Percentiles rank a stretch among this genome's conserved stretches.
Conservation (phyloP, 2,797 vertebrate genomes). For the Sebastes itinus region DNA sequence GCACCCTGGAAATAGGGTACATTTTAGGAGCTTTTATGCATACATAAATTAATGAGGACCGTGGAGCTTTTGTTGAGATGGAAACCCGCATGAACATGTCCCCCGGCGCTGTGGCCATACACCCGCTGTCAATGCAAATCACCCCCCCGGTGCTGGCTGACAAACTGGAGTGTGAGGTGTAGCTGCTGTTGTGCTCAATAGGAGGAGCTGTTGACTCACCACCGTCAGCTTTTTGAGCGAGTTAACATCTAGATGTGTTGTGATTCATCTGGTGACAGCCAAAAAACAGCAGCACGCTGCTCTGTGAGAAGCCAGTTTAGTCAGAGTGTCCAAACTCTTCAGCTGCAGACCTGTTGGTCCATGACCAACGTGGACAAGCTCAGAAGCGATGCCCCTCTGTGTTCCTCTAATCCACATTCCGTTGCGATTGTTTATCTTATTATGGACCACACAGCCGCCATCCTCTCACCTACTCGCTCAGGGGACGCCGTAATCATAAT, state of each 20-base stretch:
- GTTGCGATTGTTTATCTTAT: conserved; percentile 15
- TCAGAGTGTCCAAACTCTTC: conserved; percentile 8
- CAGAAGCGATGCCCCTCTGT: neutral
- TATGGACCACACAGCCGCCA: conserved; percentile 13
- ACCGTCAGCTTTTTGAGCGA: neutral
- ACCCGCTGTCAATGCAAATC: conserved; percentile 47
- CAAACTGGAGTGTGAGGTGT: neutral
- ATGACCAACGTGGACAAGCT: neutral
- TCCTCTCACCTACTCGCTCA: conserved; percentile 54
- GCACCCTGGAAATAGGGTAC: conserved; percentile 43
- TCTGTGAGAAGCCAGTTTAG: conserved; percentile 19
- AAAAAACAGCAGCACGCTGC: conserved; percentile 19
- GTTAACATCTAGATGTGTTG: neutral
- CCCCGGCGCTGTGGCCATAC: neutral
- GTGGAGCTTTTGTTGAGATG: conserved; percentile 47
- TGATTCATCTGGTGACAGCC: conserved; percentile 20
- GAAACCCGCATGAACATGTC: conserved; percentile 31
- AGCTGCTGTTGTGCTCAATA: conserved; percentile 60
- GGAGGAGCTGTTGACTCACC: conserved; percentile 77
- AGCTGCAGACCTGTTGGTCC: conserved; percentile 5
- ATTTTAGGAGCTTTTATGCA: conserved; percentile 52
- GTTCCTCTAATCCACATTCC: conserved; percentile 38
- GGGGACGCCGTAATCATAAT: conserved; percentile 64
- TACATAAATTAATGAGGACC: conserved; percentile 56
- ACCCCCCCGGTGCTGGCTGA: neutral